Evolutionary conservation across 2,113 vertebrate species (phyloP), one percentile per base, ranked within the genome.

Genomic region (Dicaeum eximium): DNA sequence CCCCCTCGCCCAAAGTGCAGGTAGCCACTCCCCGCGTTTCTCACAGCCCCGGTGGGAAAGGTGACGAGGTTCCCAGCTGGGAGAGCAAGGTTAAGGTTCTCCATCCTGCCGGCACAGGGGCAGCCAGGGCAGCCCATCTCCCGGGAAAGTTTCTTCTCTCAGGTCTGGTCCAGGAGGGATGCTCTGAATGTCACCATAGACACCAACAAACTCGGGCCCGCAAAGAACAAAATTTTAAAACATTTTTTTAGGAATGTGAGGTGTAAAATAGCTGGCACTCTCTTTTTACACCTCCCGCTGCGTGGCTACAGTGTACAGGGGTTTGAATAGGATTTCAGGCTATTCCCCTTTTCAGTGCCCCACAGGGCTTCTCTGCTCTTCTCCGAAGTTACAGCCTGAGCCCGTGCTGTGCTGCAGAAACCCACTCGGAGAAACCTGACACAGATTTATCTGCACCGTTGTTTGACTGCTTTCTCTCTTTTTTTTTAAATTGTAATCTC

Each of bases 1-100:
- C 1, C 5, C 33, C 15, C 7, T 9, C 13, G 12, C 8, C 5
- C 58, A 0, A 13, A 40, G 23, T 3, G 24, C 7, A 3, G 24
- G 27, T 33, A 91, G 31, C 16, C 38, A 6, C 22, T 51, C 51
- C 27, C n/a, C 4, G 2, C 5, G 40, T 28, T 57, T 66, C 57
- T 51, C 31, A 1, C 51, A 17, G 50, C 20, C 25, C 18, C 56
- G 16, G 24, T 54, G 79, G 79, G 87, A 82, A 75, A 67, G 61
- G 53, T 81, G 78, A 81, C 86, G 61, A 11, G 38, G 20, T 67
- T 66, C 15, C 19, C 77, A 73, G 58, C 51, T 73, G 77, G 51
- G 16, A 37, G 40, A 4, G n/a, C 23, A 1, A 47, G 22, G 71
- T 6, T 2, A 2, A 7, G 24, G 10, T 25, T 61, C 7, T 8